A percentile compares a stretch with the other conserved stretches of the same genome.
phyloP scores from a whole-genome alignment of 2,888 invertebrate species.

The Tenodera sinensis region DNA sequence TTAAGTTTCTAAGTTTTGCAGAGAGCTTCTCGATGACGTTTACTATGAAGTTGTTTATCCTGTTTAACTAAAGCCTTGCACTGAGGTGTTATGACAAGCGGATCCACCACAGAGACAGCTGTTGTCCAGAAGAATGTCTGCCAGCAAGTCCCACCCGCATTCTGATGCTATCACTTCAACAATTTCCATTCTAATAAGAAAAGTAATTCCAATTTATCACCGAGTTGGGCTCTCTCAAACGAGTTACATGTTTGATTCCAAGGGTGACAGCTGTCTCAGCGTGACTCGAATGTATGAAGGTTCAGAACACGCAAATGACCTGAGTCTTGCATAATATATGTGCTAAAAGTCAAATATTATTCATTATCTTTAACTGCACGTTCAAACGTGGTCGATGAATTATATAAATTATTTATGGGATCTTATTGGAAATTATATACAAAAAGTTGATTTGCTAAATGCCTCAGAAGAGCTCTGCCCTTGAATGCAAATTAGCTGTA shows the following conservation, averaged over 20 bases:
- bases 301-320: not conserved
- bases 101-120: not conserved
- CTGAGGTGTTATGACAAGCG: not conserved
- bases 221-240: not conserved
- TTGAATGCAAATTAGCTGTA: too few species aligned
- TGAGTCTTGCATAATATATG: not conserved
- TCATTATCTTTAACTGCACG: too few species aligned
- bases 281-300: not conserved
- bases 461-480: too few species aligned
- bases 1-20: too few species aligned
- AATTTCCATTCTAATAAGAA: not conserved
- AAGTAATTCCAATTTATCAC: not conserved
- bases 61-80: too few species aligned
- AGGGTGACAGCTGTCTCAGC: not conserved
- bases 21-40: too few species aligned
- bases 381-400: too few species aligned
- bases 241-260: not conserved
- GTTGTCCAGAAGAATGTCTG: not conserved
- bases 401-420: too few species aligned
- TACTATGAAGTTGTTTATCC: too few species aligned
- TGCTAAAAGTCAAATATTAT: too few species aligned
- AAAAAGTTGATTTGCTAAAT: too few species aligned
- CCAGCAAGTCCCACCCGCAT: not conserved
- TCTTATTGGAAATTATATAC: too few species aligned
- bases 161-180: not conserved